Evolutionary conservation across 2,797 vertebrate species (phyloP).

Genomic region (Sebastes matsubarae): DNA sequence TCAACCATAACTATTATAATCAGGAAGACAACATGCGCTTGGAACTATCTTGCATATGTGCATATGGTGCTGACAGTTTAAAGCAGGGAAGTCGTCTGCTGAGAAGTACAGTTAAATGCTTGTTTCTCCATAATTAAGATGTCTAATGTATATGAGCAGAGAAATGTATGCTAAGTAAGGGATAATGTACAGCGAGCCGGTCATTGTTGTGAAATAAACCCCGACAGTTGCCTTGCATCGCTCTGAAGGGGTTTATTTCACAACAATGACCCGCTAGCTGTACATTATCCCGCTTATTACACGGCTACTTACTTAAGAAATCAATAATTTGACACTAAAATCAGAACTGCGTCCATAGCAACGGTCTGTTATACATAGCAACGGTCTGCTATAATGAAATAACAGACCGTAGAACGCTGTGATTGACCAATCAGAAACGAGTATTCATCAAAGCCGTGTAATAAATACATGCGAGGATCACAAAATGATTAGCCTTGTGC

Average conservation of each 20-base stretch:
- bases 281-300: neutral
- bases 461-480: neutral
- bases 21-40: neutral
- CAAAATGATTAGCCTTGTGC: neutral
- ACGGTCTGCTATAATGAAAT: neutral
- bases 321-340: neutral
- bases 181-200: no score
- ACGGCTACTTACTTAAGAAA: neutral
- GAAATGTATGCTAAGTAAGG: neutral
- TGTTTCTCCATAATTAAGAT: neutral
- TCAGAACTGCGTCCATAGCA: neutral
- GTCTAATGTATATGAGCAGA: neutral
- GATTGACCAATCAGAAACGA: neutral
- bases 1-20: constrained; percentile 16
- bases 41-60: constrained; percentile 20
- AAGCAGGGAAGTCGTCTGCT: neutral
- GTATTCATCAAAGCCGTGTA: neutral
- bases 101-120: neutral
- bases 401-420: neutral
- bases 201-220: neutral
- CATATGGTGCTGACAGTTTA: constrained; percentile 10
- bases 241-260: no score
- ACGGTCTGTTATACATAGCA: neutral
- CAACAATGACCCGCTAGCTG: no score
- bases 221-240: no score